phyloP scores from a whole-genome alignment of 2,113 vertebrate species.

The Hipposideros armiger region DNA sequence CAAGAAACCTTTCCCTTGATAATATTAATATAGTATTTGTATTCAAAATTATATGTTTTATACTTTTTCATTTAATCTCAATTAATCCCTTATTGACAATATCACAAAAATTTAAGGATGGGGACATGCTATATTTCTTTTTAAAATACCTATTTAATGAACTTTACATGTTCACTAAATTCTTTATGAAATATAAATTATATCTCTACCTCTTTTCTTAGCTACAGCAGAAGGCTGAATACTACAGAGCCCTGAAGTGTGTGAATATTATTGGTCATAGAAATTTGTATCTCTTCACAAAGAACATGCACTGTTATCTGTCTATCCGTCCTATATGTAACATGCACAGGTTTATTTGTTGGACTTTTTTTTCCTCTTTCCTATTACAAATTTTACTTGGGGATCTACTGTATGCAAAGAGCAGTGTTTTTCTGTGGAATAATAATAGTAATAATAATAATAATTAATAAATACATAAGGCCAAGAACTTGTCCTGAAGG shows the following conservation, averaged over 20 bases:
- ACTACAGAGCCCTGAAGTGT: neutral
- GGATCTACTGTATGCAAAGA: neutral
- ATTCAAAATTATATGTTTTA: neutral
- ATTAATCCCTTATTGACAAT: neutral
- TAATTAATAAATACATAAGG: neutral
- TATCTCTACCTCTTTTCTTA: neutral
- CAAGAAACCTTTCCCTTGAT: neutral
- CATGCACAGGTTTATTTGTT: neutral
- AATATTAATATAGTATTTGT: neutral
- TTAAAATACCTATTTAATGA: neutral
- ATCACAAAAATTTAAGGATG: neutral
- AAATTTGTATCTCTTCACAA: neutral
- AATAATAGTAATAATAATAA: neutral
- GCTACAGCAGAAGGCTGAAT: neutral
- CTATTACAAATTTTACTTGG: neutral
- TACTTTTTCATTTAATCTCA: neutral
- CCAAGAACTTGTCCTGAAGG: neutral
- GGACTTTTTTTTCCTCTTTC: neutral
- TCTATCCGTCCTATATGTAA: neutral
- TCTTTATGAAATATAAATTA: neutral
- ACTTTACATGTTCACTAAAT: neutral
- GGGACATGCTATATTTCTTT: neutral
- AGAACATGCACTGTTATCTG: neutral
- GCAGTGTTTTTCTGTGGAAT: neutral
- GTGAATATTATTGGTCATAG: neutral